Evolutionary conservation across 1,140 invertebrate species (phyloP).

Genomic region (Drosophila pseudoananassae): DNA sequence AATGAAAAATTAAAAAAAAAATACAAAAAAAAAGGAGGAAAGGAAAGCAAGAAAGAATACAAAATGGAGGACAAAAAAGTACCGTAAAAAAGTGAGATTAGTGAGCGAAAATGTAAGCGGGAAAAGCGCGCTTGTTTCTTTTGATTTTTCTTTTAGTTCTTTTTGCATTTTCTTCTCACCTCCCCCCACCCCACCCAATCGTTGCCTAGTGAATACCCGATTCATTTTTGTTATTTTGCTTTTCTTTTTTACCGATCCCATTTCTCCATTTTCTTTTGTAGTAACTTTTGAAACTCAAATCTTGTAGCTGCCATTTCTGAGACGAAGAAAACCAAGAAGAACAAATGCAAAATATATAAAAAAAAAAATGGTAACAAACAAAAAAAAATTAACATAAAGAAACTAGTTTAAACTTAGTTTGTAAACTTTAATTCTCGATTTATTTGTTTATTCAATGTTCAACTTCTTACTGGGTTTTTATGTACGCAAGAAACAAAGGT

Average conservation of each 20-base stretch:
- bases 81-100: constrained; percentile 7
- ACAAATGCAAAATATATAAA: constrained; percentile 11
- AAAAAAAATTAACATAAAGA: not conserved
- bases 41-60: constrained; percentile 6
- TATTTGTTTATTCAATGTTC: constrained; percentile 19
- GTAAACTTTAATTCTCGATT: constrained; percentile 39
- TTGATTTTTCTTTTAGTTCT: not conserved
- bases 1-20: constrained; percentile 22
- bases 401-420: constrained; percentile 65
- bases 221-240: constrained; percentile 2
- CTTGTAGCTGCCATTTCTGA: constrained; percentile 60
- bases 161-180: not conserved
- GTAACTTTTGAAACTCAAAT: constrained; percentile 57
- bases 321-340: constrained; percentile 13
- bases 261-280: constrained; percentile 14
- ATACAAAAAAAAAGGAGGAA: constrained; percentile 19
- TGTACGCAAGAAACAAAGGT: constrained; percentile 50
- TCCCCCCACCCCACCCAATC: not conserved
- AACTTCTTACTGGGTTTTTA: constrained; percentile 24
- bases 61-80: not conserved
- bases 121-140: constrained; percentile 1
- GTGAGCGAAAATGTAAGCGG: constrained; percentile 16
- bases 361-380: constrained; percentile 16
- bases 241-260: not conserved
- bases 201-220: not conserved